Conservation (phyloP, 2,113 vertebrate species). For the Beaufortia kweichowensis region DNA sequence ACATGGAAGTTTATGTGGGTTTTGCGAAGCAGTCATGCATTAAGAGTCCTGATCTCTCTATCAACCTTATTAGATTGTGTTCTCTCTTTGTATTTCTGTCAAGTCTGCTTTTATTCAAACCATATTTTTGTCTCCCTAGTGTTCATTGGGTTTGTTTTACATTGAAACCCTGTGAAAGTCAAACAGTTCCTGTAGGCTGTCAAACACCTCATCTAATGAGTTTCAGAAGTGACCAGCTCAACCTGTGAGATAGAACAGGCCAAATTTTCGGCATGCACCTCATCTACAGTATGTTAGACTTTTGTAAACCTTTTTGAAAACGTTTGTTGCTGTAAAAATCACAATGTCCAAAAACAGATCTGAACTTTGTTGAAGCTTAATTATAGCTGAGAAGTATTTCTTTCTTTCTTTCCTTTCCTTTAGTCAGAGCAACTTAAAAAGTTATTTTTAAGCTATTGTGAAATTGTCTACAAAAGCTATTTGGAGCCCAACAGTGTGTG, state of each 20-base stretch:
- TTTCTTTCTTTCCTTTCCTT: too few relatives aligned
- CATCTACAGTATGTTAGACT: too few relatives aligned
- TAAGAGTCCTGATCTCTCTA: constrained; percentile 25
- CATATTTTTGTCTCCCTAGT: neutral
- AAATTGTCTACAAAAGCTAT: neutral
- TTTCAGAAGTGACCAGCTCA: neutral
- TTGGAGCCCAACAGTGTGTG: neutral
- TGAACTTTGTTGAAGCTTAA: too few relatives aligned
- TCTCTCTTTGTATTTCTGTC: neutral
- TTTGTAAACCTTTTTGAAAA: too few relatives aligned
- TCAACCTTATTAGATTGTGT: neutral
- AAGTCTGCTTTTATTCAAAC: neutral
- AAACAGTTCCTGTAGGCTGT: constrained; percentile 18
- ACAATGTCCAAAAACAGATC: too few relatives aligned
- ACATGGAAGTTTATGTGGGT: constrained; percentile 66
- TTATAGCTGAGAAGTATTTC: too few relatives aligned
- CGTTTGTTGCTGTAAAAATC: too few relatives aligned
- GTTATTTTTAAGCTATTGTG: neutral
- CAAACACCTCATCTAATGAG: constrained; percentile 26
- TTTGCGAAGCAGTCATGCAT: constrained; percentile 38
- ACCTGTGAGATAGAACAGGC: too few relatives aligned
- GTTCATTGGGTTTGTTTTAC: constrained; percentile 28
- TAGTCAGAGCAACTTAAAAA: neutral
- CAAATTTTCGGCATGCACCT: too few relatives aligned
- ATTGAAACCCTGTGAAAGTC: constrained; percentile 9